Conservation (phyloP, 2,797 vertebrate species). For the Etheostoma perlongum region DNA sequence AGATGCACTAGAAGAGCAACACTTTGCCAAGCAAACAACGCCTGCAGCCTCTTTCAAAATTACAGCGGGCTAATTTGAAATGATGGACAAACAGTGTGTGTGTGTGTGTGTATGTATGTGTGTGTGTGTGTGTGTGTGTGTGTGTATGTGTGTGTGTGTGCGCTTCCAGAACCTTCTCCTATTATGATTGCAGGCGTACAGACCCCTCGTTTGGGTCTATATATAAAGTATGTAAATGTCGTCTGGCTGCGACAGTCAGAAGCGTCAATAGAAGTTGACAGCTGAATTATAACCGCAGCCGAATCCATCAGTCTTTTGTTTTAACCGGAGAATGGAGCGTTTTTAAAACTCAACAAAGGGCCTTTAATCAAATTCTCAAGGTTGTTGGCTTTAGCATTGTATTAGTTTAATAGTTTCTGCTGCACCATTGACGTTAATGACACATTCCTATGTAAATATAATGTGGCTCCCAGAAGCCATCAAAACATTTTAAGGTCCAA, state of each 20-base stretch:
- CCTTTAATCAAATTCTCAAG: conserved; percentile 98
- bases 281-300: conserved; percentile 90
- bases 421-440: conserved; percentile 97
- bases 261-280: conserved; percentile 90
- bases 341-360: conserved; percentile 94
- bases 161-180: conserved; percentile 77
- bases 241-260: conserved; percentile 87
- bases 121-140: conserved; percentile 23
- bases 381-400: conserved; percentile 98
- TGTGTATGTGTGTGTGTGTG: conserved; percentile 29
- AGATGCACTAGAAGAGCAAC: conserved; percentile 85
- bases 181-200: conserved; percentile 85
- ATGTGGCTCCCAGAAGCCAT: conserved; percentile 92
- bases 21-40: conserved; percentile 87
- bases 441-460: conserved; percentile 97
- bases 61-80: conserved; percentile 88
- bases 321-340: conserved; percentile 89
- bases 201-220: conserved; percentile 81
- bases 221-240: conserved; percentile 91
- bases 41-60: conserved; percentile 86
- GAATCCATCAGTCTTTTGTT: conserved; percentile 90
- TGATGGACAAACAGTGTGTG: conserved; percentile 86
- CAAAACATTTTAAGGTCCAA: conserved; percentile 98
- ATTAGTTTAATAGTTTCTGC: conserved; percentile 98
- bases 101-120: conserved; percentile 40